Evolutionary conservation across 2,888 invertebrate genomes (phyloP).

Genomic region (Xestia xanthographa): DNA sequence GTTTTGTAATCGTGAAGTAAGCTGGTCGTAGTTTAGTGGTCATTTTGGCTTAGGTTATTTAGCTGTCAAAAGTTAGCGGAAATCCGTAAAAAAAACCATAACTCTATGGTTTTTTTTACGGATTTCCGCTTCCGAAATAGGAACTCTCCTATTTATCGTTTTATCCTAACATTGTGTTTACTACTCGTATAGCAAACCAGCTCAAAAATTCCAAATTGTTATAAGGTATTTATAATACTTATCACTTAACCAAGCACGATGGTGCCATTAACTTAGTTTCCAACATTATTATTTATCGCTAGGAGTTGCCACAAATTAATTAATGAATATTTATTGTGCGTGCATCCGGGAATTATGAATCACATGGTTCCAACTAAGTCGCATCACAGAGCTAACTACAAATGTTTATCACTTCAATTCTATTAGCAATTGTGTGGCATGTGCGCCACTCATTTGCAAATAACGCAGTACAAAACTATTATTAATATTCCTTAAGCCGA

Average conservation of each 20-base stretch:
- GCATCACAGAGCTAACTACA: constrained; percentile 32
- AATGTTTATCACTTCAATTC: constrained; percentile 45
- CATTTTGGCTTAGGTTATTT: background rate
- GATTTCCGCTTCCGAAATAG: no score
- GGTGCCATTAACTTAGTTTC: constrained; percentile 51
- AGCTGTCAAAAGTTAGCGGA: background rate
- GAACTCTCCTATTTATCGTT: background rate
- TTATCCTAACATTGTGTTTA: constrained; percentile 8
- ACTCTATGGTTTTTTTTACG: no score
- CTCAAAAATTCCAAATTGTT: background rate
- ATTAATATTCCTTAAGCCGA: constrained; percentile 33
- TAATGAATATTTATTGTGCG: constrained; percentile 76
- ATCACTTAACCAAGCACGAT: constrained; percentile 14
- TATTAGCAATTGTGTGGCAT: constrained; percentile 40
- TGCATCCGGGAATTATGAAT: constrained; percentile 76
- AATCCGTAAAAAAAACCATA: constrained; percentile 6
- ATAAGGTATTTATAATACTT: background rate
- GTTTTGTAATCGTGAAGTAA: background rate
- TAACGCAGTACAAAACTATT: constrained; percentile 25
- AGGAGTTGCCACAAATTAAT: constrained; percentile 56
- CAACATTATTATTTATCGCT: constrained; percentile 51
- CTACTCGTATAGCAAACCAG: background rate
- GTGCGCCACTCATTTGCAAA: constrained; percentile 47
- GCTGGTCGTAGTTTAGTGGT: background rate
- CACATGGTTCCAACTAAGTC: constrained; percentile 38